Conservation (phyloP, 1,140 invertebrate genomes). For the Mactra quadrangularis region DNA sequence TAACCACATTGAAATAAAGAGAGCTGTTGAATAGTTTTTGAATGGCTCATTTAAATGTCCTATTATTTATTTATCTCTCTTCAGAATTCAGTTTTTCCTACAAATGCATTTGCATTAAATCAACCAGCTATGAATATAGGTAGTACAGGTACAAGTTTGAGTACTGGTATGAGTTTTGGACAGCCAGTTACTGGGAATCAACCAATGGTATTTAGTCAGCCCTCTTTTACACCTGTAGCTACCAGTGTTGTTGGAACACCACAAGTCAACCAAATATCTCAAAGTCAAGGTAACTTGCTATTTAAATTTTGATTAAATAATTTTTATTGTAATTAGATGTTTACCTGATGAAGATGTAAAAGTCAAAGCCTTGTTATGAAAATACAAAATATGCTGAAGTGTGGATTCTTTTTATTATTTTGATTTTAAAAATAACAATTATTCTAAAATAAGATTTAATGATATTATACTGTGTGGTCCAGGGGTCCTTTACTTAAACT, state of each 20-base stretch:
- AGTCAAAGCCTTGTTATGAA: too few species aligned
- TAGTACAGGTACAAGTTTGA: background rate
- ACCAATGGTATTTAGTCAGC: slow-evolving; percentile 17
- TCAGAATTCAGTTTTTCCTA: slow-evolving; percentile 11
- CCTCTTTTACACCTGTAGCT: background rate
- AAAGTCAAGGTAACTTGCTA: background rate
- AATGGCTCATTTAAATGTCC: background rate
- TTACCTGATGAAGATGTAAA: too few species aligned
- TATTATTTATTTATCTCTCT: background rate
- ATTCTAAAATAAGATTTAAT: too few species aligned
- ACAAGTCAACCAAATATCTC: background rate
- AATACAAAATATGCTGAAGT: too few species aligned
- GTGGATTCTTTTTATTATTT: too few species aligned
- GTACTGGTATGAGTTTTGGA: background rate
- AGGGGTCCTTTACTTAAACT: too few species aligned
- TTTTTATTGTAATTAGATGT: too few species aligned
- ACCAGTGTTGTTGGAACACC: background rate
- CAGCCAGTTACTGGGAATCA: background rate
- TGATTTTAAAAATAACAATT: too few species aligned
- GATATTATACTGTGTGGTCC: too few species aligned
- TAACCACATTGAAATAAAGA: too few species aligned
- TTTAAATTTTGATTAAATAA: background rate
- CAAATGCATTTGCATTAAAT: slow-evolving; percentile 26
- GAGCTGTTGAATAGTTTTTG: background rate
- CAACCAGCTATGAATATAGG: slow-evolving; percentile 3